Evolutionary conservation across 2,797 vertebrate species (phyloP).

Genomic region (Carcharodon carcharias): DNA sequence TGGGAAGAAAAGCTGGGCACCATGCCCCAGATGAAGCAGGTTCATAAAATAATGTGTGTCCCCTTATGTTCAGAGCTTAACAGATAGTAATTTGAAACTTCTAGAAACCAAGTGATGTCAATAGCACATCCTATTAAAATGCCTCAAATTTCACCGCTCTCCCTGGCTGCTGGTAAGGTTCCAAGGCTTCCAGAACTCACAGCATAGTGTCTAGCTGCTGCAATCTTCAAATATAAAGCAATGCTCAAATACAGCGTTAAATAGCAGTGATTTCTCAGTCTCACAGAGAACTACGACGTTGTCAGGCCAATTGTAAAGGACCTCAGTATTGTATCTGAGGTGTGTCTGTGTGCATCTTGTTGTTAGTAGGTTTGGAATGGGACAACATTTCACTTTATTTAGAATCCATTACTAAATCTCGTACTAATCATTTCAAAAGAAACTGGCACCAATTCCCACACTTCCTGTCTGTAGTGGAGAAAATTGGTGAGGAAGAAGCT

Average conservation of each 20-base stretch:
- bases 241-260: background rate
- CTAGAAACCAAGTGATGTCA: background rate
- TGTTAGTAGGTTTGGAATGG: background rate
- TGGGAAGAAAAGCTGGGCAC: background rate
- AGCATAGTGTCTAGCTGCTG: background rate
- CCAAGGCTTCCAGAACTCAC: background rate
- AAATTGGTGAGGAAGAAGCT: background rate
- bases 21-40: background rate
- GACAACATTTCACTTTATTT: background rate
- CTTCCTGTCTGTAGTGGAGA: background rate
- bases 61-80: background rate
- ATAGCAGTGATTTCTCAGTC: background rate
- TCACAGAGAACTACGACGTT: background rate
- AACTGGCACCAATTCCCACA: background rate
- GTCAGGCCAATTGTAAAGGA: background rate
- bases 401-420: background rate
- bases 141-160: background rate
- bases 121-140: slow-evolving; percentile 14
- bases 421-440: background rate
- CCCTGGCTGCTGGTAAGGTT: background rate
- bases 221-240: background rate
- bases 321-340: background rate
- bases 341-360: background rate
- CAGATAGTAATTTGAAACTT: slow-evolving; percentile 24
- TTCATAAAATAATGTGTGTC: background rate